These are phyloP conservation scores for Drosophila miranda DNA, from an alignment of 1,140 invertebrate species.

Conservation along the genomic window DNA sequence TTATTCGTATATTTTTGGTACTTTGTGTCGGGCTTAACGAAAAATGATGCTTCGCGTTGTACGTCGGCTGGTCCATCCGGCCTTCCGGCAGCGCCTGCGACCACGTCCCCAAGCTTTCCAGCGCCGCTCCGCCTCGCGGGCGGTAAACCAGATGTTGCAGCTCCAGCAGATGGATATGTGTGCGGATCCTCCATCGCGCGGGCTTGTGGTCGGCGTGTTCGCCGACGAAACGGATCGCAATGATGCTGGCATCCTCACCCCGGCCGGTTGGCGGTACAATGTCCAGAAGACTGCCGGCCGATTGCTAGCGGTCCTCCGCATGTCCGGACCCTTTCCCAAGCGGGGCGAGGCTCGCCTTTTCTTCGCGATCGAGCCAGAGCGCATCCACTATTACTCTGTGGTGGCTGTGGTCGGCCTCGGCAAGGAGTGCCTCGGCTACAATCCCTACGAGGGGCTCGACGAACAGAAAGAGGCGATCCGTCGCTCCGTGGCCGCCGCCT, in stretches of 20 bases:
- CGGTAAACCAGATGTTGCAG: slow-evolving; percentile 75
- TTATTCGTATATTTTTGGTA: no score
- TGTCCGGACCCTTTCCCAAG: slow-evolving; percentile 79
- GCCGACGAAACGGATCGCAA: slow-evolving; percentile 78
- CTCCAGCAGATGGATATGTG: slow-evolving; percentile 77
- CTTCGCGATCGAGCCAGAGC: slow-evolving; percentile 82
- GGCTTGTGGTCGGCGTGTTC: slow-evolving; percentile 72
- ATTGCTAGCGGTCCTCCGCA: slow-evolving; percentile 71
- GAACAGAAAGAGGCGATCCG: slow-evolving; percentile 88
- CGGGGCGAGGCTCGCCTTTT: slow-evolving; percentile 73
- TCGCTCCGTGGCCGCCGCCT: slow-evolving; percentile 87
- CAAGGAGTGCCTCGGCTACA: slow-evolving; percentile 84
- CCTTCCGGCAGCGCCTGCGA: not conserved
- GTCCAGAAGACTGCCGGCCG: slow-evolving; percentile 75
- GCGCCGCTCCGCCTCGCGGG: slow-evolving; percentile 59
- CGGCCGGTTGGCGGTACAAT: slow-evolving; percentile 70
- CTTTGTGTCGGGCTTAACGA: not conserved
- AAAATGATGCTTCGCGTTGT: slow-evolving; percentile 49
- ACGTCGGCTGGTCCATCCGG: slow-evolving; percentile 11
- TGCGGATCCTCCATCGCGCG: slow-evolving; percentile 75
- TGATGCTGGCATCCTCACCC: slow-evolving; percentile 71
- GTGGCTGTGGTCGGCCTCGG: slow-evolving; percentile 90
- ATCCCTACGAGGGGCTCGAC: slow-evolving; percentile 86
- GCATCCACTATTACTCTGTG: slow-evolving; percentile 83
- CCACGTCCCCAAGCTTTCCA: not conserved